Evolutionary conservation across 2,797 vertebrate species (phyloP).

Genomic region (Trachurus trachurus): DNA sequence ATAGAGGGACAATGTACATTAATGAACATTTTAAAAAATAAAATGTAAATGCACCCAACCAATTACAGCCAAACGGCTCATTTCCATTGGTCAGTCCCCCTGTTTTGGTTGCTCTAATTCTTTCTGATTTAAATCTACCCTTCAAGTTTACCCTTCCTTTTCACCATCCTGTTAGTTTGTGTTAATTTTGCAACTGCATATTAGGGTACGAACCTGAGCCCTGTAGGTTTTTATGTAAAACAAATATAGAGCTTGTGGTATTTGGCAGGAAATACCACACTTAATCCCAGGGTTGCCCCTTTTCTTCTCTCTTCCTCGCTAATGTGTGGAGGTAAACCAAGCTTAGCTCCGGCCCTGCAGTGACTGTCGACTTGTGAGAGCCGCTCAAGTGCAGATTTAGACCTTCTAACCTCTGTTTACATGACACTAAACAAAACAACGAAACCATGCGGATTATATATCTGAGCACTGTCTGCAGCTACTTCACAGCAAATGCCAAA

Average conservation of each 20-base stretch:
- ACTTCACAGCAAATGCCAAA: neutral
- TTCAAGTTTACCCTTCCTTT: neutral
- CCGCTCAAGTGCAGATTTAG: neutral
- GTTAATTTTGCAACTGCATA: neutral
- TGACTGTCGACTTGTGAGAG: neutral
- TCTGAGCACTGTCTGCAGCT: neutral
- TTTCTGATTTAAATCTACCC: neutral
- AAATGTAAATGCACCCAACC: too few species aligned
- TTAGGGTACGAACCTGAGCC: conserved; percentile 3
- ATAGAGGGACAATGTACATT: too few species aligned
- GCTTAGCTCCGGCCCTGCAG: neutral
- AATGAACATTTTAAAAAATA: too few species aligned
- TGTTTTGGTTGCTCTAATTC: neutral
- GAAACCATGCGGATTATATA: neutral
- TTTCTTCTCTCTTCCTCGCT: neutral
- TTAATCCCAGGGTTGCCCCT: neutral
- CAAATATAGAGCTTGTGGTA: neutral
- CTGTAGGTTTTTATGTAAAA: conserved; percentile 1
- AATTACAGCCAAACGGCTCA: too few species aligned
- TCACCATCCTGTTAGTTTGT: neutral
- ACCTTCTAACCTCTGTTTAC: neutral
- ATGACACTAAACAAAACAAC: neutral
- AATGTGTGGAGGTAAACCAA: neutral
- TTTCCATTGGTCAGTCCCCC: too few species aligned
- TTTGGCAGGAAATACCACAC: neutral